Evolutionary conservation across 2,888 invertebrate genomes (phyloP), one percentile per base, ranked within the genome.

Genomic region (Abrostola triplasia): DNA sequence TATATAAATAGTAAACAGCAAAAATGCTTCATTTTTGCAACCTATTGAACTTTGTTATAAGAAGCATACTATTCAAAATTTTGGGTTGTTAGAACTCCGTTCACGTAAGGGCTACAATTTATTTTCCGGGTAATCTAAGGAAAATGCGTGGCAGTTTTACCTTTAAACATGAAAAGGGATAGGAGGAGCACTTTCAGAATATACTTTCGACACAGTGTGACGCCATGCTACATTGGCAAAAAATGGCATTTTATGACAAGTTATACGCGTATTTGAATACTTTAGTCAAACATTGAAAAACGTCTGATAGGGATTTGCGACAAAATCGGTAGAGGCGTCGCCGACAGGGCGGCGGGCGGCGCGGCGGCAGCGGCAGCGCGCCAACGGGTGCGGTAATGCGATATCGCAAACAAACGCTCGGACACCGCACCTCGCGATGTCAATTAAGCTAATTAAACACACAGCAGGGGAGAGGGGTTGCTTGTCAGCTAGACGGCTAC

Each of bases 381-480:
- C 44, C 44, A 79, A 80, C 83, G 81, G 81, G 81, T 82, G 80
- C 81, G 80, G 94, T 91, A 93, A 94, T 84, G 87, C 86, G 92
- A 94, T 93, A 93, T 88, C 80, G 88, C 92, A 94, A 93, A 94
- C 93, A 94, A 93, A 91, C 90, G 92, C 88, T 92, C 88, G 93
- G 93, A 93, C 93, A 92, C 89, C 92, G 89, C 92, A 90, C 92
- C 93, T 92, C 92, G 90, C 90, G 89, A 92, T 92, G 94, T 94
- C 94, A 94, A 94, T 94, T 94, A 94, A 90, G 93, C 93, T 94
- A 94, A 94, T 94, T 94, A 94, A 94, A 93, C 94, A 93, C 88
- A 90, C 86, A 87, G 88, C 77, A 88, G 89, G 92, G 90, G 89
- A 88, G 85, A 88, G 85, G 81, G 86, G 86, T 80, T 86, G 81